A percentile compares a stretch with the other conserved stretches of the same genome.
Evolutionary conservation across 2,888 invertebrate genomes (phyloP).

Genomic region (Ditula angustiorana): DNA sequence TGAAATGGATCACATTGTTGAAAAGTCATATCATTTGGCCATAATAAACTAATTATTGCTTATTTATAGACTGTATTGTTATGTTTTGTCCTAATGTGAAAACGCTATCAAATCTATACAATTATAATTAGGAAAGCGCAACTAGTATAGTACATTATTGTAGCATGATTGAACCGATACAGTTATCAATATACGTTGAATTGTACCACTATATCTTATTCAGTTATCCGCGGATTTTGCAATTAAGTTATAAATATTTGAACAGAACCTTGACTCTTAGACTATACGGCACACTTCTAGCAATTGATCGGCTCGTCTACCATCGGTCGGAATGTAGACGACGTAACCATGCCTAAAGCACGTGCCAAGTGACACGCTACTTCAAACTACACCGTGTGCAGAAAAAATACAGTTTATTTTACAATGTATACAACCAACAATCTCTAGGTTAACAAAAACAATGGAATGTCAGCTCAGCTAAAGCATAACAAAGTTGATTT

Average conservation of each 20-base stretch:
- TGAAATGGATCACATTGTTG: no score
- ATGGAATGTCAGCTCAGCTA: background rate
- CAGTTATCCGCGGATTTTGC: background rate
- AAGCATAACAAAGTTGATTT: background rate
- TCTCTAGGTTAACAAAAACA: background rate
- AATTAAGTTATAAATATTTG: slow-evolving; percentile 6
- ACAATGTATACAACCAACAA: slow-evolving; percentile 24
- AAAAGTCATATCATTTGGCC: no score
- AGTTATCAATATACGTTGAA: no score
- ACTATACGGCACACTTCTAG: slow-evolving; percentile 27
- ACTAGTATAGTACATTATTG: no score
- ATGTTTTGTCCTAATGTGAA: no score
- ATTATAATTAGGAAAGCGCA: no score
- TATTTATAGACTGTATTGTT: no score
- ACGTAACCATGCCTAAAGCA: slow-evolving; percentile 48
- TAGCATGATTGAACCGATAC: no score
- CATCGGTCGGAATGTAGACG: slow-evolving; percentile 41
- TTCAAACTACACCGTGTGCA: slow-evolving; percentile 29
- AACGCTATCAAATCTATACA: no score
- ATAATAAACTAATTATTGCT: no score
- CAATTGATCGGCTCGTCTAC: background rate
- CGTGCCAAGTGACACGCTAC: slow-evolving; percentile 37
- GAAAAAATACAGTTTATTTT: slow-evolving; percentile 24
- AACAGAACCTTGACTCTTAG: slow-evolving; percentile 9
- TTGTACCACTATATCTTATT: no score